Conservation (phyloP, 2,888 invertebrate species). For the Heliconius sara region DNA sequence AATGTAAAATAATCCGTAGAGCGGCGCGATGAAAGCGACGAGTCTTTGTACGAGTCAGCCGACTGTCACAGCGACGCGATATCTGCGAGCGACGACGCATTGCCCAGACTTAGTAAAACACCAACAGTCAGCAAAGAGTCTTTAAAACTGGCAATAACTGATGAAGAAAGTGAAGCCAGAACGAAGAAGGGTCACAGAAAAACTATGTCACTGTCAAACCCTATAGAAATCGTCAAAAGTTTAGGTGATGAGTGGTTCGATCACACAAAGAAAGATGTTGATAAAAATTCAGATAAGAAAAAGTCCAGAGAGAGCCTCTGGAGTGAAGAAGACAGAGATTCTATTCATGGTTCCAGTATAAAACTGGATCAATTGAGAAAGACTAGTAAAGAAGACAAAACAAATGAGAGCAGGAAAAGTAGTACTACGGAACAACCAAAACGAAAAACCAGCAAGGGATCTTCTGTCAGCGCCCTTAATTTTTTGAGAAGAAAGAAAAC, state of each 20-base stretch:
- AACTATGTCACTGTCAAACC: constrained; percentile 80
- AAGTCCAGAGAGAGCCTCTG: constrained; percentile 80
- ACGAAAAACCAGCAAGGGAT: constrained; percentile 76
- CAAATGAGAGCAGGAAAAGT: constrained; percentile 65
- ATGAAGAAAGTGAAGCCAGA: constrained; percentile 74
- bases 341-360: constrained; percentile 70
- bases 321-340: constrained; percentile 79
- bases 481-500: constrained; percentile 76
- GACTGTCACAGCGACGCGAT: constrained; percentile 78
- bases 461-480: constrained; percentile 75
- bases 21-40: constrained; percentile 79
- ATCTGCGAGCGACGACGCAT: constrained; percentile 75
- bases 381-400: constrained; percentile 73
- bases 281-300: constrained; percentile 73
- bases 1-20: constrained; percentile 57
- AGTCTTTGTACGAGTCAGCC: constrained; percentile 79
- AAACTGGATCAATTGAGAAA: constrained; percentile 72
- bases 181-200: constrained; percentile 76
- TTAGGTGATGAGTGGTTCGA: constrained; percentile 81
- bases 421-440: constrained; percentile 70
- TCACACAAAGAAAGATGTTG: constrained; percentile 68
- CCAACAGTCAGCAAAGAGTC: constrained; percentile 80
- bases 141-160: constrained; percentile 76
- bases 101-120: constrained; percentile 71
- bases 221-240: constrained; percentile 76